Percentiles rank a stretch among this genome's conserved stretches.
phyloP scores from a whole-genome alignment of 2,797 vertebrate species.

The Hemibagrus guttatus region DNA sequence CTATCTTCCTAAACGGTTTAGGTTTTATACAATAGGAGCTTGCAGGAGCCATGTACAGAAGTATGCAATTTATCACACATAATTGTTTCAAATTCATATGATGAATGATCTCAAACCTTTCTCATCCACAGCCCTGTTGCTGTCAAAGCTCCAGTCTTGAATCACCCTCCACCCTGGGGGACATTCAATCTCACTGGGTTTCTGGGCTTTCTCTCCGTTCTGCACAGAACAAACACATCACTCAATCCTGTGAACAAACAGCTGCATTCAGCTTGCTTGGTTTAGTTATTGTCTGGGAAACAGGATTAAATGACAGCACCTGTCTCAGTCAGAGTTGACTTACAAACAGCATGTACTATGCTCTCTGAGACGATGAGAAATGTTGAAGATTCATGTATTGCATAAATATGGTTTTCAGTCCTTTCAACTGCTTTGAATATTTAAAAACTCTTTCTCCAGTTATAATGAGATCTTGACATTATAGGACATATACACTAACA shows the following conservation, averaged over 20 bases:
- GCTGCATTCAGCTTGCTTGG: conserved; percentile 13
- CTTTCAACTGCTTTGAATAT: neutral
- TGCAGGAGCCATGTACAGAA: neutral
- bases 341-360: neutral
- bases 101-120: conserved; percentile 71
- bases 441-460: neutral
- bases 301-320: conserved; percentile 38
- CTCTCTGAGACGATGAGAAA: neutral
- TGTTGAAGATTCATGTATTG: neutral
- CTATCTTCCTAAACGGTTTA: neutral
- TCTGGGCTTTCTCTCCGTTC: conserved; percentile 90
- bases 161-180: conserved; percentile 90
- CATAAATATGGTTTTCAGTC: neutral
- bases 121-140: conserved; percentile 94
- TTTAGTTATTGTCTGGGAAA: conserved; percentile 22
- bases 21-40: neutral
- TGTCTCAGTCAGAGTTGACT: neutral
- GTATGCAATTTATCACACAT: neutral
- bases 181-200: conserved; percentile 82
- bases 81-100: neutral
- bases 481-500: neutral
- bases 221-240: conserved; percentile 64
- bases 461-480: neutral
- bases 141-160: conserved; percentile 89
- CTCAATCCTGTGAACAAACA: conserved; percentile 17